Evolutionary conservation across 2,888 invertebrate species (phyloP).

Genomic region (Melolontha melolontha): DNA sequence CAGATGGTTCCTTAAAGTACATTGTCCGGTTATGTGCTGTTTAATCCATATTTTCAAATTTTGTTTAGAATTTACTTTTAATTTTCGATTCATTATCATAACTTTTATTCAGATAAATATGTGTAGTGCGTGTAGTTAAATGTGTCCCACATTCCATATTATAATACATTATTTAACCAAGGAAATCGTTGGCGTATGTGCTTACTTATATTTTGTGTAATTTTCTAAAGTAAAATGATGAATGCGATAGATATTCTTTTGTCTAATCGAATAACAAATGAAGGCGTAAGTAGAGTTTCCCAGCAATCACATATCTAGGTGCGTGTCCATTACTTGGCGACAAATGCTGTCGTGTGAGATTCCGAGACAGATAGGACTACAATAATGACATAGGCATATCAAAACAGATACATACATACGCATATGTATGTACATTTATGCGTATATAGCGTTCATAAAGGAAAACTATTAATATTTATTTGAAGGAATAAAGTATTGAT

Average conservation of each 20-base stretch:
- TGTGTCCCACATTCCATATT: too few species aligned
- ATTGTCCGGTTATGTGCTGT: too few species aligned
- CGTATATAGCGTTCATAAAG: not conserved
- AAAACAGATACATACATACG: slow-evolving; percentile 37
- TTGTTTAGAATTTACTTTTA: too few species aligned
- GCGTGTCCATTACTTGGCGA: slow-evolving; percentile 50
- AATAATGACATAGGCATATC: slow-evolving; percentile 48
- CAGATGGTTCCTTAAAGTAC: too few species aligned
- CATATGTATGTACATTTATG: slow-evolving; percentile 6
- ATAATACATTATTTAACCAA: too few species aligned
- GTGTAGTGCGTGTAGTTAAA: too few species aligned
- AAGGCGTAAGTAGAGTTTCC: slow-evolving; percentile 38
- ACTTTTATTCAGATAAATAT: too few species aligned
- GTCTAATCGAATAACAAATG: slow-evolving; percentile 19
- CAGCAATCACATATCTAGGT: slow-evolving; percentile 50
- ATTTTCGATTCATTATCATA: too few species aligned
- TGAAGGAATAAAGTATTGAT: slow-evolving; percentile 23
- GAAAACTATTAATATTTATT: slow-evolving; percentile 30
- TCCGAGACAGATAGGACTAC: slow-evolving; percentile 47
- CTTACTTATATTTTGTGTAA: slow-evolving; percentile 25
- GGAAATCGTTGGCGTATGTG: slow-evolving; percentile 2
- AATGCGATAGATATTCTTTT: slow-evolving; percentile 20
- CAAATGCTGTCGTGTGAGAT: slow-evolving; percentile 51
- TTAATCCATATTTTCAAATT: too few species aligned
- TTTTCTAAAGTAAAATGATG: slow-evolving; percentile 5